Evolutionary conservation across 2,797 vertebrate genomes (phyloP).

Genomic region (Enteromius trimaculatus): DNA sequence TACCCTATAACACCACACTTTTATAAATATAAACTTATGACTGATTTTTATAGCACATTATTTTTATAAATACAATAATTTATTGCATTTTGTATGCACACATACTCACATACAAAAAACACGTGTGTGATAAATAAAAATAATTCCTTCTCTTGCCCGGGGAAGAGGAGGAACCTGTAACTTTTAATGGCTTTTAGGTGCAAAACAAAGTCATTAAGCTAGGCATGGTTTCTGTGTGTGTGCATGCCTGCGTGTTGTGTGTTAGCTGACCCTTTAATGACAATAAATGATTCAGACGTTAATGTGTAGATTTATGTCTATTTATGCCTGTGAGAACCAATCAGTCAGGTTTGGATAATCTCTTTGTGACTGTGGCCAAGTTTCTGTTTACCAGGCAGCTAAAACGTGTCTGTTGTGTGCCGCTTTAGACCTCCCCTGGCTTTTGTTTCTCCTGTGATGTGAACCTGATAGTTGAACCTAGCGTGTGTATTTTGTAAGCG

Average conservation of each 20-base stretch:
- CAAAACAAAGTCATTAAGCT: constrained; percentile 58
- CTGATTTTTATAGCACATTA: not conserved
- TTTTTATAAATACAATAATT: not conserved
- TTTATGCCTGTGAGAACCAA: constrained; percentile 19
- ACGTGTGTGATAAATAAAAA: constrained; percentile 46
- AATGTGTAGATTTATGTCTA: constrained; percentile 39
- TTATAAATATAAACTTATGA: not conserved
- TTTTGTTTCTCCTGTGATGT: constrained; percentile 63
- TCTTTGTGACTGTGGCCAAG: constrained; percentile 71
- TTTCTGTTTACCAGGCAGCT: constrained; percentile 78
- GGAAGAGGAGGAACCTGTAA: constrained; percentile 53
- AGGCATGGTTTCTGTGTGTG: constrained; percentile 44
- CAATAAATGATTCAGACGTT: constrained; percentile 37
- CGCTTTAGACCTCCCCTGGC: constrained; percentile 70
- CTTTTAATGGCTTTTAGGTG: constrained; percentile 38
- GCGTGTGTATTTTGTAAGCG: constrained; percentile 30
- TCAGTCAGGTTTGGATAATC: constrained; percentile 72
- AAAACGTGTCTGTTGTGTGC: constrained; percentile 67
- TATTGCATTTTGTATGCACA: not conserved
- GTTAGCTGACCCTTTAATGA: constrained; percentile 53
- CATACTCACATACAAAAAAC: not conserved
- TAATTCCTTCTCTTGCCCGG: constrained; percentile 45
- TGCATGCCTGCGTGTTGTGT: constrained; percentile 39
- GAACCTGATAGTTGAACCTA: constrained; percentile 41
- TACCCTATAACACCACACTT: not conserved